Base-by-base conservation (phyloP, 2,797 vertebrate genomes). In the Clarias fuscus region DNA sequence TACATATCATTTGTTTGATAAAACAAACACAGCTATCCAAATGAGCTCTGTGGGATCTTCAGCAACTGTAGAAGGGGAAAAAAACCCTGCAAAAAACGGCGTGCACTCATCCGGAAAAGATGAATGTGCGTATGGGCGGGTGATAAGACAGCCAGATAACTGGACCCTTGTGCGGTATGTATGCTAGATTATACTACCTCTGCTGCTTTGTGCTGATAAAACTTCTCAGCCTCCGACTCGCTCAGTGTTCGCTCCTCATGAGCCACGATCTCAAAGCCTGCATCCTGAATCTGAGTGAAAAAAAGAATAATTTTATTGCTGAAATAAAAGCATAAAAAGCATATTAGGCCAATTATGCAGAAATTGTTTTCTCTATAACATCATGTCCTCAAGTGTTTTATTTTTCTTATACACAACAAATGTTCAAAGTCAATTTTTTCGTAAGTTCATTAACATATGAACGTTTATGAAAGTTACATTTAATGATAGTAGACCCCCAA, bases 201-300 rank as follows among this genome's bases (percentile, higher is more conserved):
- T 88, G 88, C 89, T 72, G 92, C 93, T 92, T 93, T 95, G 92
- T 96, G 95, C 70, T 93, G 94, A 93, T 98, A 98, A 90, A 97
- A 96, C 75, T 95, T 93, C 84, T 84, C 92, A 88, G 94, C 94
- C 88, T 97, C 96, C 14, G 70, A 86, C 88, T 96, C 94, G 5
- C 93, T 96, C 91, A 97, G 90, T 1, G 77, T 95, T 73, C 93
- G 93, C 79, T 97, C 95, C 90, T 97, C 95, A 0, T 95, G 93
- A 56, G 92, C 93, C 88, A 97, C 88, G 85, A 97, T 96, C 93
- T 97, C 94, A 92, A 98, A 97, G 20, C 96, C 97, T 43, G 95
- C 96, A 67, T 97, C 96, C 90, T 96, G 96, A 88, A 97, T 95
- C 97, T 98, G 88, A 85, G 77, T 87, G 13, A 87, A 85, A 48